A percentile compares a stretch with the other conserved stretches of the same genome.
Conservation (phyloP, 1,140 invertebrate genomes). For the Vollenhovia emeryi region DNA sequence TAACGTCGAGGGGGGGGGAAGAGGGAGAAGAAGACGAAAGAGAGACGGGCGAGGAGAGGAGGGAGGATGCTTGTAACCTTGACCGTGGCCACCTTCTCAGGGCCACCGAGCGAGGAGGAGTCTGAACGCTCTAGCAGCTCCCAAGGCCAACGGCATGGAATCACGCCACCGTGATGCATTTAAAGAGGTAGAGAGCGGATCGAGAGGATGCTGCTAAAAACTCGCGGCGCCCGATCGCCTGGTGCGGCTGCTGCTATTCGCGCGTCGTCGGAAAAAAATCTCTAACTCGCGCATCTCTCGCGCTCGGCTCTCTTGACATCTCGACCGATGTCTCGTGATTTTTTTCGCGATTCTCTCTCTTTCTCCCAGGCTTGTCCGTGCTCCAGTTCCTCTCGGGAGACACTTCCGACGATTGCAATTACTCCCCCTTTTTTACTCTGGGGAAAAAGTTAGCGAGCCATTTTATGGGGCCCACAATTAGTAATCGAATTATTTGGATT, state of each 20-base stretch:
- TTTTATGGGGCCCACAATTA: no score
- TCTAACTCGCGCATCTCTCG: no score
- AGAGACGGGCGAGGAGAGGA: conserved; percentile 12
- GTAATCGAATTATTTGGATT: no score
- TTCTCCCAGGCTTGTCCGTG: background rate
- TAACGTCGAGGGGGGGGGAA: conserved; percentile 17
- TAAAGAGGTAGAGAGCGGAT: conserved; percentile 71
- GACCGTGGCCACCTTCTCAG: conserved; percentile 79
- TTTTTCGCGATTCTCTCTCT: background rate
- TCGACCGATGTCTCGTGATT: background rate
- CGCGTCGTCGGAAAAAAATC: conserved; percentile 22
- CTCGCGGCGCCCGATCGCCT: background rate
- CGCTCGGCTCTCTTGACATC: background rate
- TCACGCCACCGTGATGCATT: conserved; percentile 75
- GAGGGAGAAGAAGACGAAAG: conserved; percentile 25
- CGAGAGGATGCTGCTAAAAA: conserved; percentile 66
- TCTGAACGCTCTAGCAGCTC: conserved; percentile 73
- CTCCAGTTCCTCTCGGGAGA: background rate
- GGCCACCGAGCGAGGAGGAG: conserved; percentile 74
- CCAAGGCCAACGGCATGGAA: conserved; percentile 78
- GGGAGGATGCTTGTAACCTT: conserved; percentile 75
- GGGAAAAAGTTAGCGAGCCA: no score
- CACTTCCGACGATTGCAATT: background rate
- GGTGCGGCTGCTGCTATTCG: background rate
- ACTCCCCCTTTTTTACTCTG: background rate